A percentile compares a stretch with the other conserved stretches of the same genome.
Conservation (phyloP, 2,797 vertebrate genomes). For the Eremophila alpestris region DNA sequence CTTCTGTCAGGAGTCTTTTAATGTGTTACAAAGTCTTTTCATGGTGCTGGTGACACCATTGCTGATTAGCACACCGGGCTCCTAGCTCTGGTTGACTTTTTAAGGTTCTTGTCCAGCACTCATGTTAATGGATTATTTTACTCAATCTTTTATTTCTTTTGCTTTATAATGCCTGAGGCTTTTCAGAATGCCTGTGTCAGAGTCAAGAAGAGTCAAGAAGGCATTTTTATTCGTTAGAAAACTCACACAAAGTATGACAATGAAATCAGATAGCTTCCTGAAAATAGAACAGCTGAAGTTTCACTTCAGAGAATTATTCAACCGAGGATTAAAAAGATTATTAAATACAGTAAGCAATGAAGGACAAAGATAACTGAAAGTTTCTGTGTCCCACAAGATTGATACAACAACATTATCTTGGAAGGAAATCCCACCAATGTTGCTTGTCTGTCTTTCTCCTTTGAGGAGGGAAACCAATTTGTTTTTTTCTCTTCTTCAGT, state of each 20-base stretch:
- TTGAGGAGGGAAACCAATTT: neutral
- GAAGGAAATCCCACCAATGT: neutral
- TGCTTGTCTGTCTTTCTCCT: neutral
- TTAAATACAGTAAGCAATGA: neutral
- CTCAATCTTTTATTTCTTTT: neutral
- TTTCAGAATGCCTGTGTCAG: neutral
- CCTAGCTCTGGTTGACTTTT: conserved; percentile 17
- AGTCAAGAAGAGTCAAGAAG: neutral
- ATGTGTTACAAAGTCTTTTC: conserved; percentile 7
- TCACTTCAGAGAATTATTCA: neutral
- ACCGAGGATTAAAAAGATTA: neutral
- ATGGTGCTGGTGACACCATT: neutral
- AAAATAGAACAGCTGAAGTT: neutral
- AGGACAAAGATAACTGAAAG: neutral
- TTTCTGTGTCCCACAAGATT: neutral
- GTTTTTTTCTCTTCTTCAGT: neutral
- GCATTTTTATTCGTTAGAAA: neutral
- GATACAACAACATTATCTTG: neutral
- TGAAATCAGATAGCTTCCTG: neutral
- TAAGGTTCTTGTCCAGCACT: neutral
- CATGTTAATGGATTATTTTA: neutral
- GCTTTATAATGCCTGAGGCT: neutral
- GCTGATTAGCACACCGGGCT: conserved; percentile 47
- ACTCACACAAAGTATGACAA: neutral
- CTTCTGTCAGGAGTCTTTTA: conserved; percentile 32